Evolutionary conservation across 2,113 vertebrate genomes (phyloP).

Genomic region (Vombatus ursinus): DNA sequence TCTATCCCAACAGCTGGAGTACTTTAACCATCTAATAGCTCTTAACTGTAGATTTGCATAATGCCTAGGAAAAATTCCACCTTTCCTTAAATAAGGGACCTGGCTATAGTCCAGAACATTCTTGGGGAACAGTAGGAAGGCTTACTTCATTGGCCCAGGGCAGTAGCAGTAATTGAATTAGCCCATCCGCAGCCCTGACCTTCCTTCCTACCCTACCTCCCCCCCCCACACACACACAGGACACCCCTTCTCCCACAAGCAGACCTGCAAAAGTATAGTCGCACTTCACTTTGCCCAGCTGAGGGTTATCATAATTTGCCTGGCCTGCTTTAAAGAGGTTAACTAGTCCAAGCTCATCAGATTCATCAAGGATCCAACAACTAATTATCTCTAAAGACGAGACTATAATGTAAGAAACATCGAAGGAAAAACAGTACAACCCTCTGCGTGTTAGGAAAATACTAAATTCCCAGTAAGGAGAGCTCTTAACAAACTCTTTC

Average conservation of each 20-base stretch:
- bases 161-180: background rate
- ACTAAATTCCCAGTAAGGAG: conserved; percentile 6
- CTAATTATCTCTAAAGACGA: background rate
- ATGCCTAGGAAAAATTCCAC: background rate
- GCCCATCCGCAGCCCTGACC: background rate
- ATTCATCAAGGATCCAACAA: background rate
- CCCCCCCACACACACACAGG: too few species aligned
- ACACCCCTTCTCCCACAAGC: background rate
- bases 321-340: background rate
- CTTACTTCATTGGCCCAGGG: background rate
- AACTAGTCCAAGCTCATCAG: background rate
- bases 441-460: background rate
- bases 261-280: background rate
- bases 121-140: background rate
- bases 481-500: background rate
- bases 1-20: background rate
- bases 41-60: background rate
- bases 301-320: background rate
- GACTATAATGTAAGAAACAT: background rate
- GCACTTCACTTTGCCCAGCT: background rate
- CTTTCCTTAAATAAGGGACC: background rate
- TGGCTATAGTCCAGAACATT: background rate
- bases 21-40: background rate
- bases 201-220: background rate
- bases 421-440: conserved; percentile 8